Evolutionary conservation across 2,888 invertebrate genomes (phyloP).

Genomic region (Drosophila lutescens): DNA sequence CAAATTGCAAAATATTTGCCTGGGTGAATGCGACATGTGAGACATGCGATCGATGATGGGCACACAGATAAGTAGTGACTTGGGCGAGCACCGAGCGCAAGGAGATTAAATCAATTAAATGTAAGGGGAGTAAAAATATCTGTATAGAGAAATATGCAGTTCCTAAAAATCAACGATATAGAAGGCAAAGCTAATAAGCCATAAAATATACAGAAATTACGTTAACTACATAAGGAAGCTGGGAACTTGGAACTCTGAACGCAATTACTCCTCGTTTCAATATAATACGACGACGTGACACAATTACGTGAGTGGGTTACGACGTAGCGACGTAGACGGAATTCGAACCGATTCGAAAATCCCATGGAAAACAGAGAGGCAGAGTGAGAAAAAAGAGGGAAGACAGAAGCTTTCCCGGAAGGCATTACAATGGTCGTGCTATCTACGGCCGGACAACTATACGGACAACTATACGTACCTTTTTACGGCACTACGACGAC

Average conservation of each 20-base stretch:
- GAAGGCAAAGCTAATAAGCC: slow-evolving; percentile 13
- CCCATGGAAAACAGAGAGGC: neutral
- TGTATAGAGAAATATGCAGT: too few species aligned
- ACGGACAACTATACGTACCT: slow-evolving; percentile 26
- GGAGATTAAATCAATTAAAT: neutral
- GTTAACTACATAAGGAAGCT: slow-evolving; percentile 12
- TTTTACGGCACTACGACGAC: slow-evolving; percentile 8
- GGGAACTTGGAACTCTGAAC: neutral
- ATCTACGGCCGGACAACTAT: slow-evolving; percentile 33
- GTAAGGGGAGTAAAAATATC: too few species aligned
- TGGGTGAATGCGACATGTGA: slow-evolving; percentile 25
- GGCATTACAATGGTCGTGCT: slow-evolving; percentile 22
- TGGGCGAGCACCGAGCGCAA: neutral
- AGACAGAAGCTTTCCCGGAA: slow-evolving; percentile 11
- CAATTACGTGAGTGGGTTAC: slow-evolving; percentile 36
- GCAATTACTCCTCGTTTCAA: slow-evolving; percentile 31
- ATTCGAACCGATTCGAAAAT: slow-evolving; percentile 2
- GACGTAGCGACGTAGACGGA: slow-evolving; percentile 4
- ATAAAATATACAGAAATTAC: slow-evolving; percentile 22
- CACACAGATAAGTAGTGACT: slow-evolving; percentile 11
- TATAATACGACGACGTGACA: slow-evolving; percentile 33
- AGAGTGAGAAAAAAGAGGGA: too few species aligned
- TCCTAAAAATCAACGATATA: neutral
- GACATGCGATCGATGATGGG: slow-evolving; percentile 8
- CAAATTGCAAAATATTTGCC: slow-evolving; percentile 51